These are phyloP conservation scores for Xestia ashworthii DNA, from an alignment of 2,888 invertebrate genomes.

Conservation along the genomic window DNA sequence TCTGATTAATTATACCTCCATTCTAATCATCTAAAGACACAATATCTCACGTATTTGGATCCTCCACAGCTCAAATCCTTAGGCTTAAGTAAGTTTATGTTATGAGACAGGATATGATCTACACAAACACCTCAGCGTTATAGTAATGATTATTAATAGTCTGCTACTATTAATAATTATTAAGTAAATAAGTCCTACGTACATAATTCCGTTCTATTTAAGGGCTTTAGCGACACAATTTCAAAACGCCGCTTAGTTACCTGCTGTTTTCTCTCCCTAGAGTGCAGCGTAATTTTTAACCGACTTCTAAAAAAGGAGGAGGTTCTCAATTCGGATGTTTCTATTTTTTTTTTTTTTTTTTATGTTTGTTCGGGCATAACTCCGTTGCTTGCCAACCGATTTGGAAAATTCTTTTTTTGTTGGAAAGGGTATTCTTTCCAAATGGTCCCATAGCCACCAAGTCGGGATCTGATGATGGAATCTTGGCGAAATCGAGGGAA, in stretches of 20 bases:
- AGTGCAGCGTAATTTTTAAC: neutral
- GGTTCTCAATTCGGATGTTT: no score
- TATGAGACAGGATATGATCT: slow-evolving; percentile 11
- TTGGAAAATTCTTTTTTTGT: no score
- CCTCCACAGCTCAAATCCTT: slow-evolving; percentile 25
- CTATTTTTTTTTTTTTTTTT: no score
- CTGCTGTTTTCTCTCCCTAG: neutral
- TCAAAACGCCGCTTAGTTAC: neutral
- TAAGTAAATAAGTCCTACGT: neutral
- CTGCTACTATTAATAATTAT: slow-evolving; percentile 6
- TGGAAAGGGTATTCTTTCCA: no score
- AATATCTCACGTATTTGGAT: slow-evolving; percentile 32
- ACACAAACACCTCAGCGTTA: slow-evolving; percentile 9
- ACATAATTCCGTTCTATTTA: neutral
- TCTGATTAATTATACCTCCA: slow-evolving; percentile 6
- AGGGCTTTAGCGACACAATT: neutral
- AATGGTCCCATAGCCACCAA: no score
- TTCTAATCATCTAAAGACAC: neutral
- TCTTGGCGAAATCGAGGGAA: no score
- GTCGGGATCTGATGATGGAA: no score
- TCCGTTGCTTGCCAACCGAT: no score
- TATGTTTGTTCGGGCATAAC: no score
- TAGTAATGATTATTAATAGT: slow-evolving; percentile 25
- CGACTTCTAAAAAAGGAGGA: no score
- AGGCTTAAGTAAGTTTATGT: slow-evolving; percentile 36